phyloP scores from a whole-genome alignment of 53 echinoderm and acorn worm genomes.

The Crossaster papposus region DNA sequence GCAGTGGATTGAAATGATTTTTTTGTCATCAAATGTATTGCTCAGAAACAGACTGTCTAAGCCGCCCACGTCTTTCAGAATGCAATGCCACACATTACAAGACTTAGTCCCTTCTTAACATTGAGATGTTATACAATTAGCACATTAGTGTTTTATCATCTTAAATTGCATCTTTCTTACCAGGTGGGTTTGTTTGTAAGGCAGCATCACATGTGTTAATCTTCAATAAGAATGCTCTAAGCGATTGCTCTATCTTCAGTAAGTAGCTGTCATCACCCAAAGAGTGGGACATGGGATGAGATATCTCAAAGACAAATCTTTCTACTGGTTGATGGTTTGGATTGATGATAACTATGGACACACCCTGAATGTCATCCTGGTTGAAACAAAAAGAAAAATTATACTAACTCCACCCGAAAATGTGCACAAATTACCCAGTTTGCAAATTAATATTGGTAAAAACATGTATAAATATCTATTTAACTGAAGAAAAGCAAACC shows the following conservation, averaged over 20 bases:
- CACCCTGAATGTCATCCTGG: constrained; percentile 84
- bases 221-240: constrained; percentile 80
- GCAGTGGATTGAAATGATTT: too few relatives aligned
- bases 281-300: constrained; percentile 40
- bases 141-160: too few relatives aligned
- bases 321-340: constrained; percentile 74
- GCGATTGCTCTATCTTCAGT: constrained; percentile 80
- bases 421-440: neutral
- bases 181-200: constrained; percentile 65
- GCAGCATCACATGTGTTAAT: constrained; percentile 89
- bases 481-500: too few relatives aligned
- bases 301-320: constrained; percentile 91
- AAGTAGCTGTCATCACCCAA: constrained; percentile 72
- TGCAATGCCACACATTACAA: neutral
- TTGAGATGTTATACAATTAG: too few relatives aligned
- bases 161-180: constrained; percentile 44
- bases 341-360: constrained; percentile 75
- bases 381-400: neutral
- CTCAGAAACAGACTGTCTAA: too few relatives aligned
- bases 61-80: neutral
- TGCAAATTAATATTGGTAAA: too few relatives aligned
- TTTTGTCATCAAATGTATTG: too few relatives aligned
- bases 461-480: too few relatives aligned
- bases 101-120: too few relatives aligned
- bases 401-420: neutral